phyloP scores from a whole-genome alignment of 2,797 vertebrate genomes.

The Halcyon chelicuti region DNA sequence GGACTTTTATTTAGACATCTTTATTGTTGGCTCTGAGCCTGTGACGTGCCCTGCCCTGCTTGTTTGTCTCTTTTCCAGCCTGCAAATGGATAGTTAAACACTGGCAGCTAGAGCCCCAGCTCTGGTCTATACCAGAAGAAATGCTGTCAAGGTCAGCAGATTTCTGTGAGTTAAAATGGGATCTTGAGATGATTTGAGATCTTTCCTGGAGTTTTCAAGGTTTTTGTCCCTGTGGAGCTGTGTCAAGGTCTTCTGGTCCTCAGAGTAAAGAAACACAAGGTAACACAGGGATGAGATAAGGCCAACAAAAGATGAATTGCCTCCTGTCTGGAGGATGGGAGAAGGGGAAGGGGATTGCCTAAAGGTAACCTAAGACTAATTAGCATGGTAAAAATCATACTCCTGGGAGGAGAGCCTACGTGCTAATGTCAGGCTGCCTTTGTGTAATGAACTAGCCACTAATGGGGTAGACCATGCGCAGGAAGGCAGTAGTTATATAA shows the following conservation, averaged over 20 bases:
- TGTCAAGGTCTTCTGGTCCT: background rate
- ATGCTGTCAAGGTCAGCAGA: background rate
- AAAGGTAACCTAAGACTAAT: background rate
- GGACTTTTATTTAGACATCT: accelerated
- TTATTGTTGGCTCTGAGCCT: background rate
- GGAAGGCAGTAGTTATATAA: background rate
- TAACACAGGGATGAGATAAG: background rate
- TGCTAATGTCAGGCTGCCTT: background rate
- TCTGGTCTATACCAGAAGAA: accelerated
- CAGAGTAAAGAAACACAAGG: background rate
- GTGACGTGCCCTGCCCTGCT: background rate
- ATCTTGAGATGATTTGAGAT: background rate
- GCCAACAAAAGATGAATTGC: background rate
- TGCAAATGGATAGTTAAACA: background rate
- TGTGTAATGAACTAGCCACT: background rate
- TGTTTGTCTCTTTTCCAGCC: background rate
- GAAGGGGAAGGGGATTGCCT: background rate
- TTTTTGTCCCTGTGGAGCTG: background rate
- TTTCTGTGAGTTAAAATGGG: background rate
- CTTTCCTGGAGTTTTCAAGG: background rate
- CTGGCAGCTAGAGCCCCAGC: background rate
- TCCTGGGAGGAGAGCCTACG: background rate
- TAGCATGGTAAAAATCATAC: background rate
- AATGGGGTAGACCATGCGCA: background rate
- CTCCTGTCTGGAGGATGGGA: background rate